Base-by-base conservation (phyloP, 2,888 invertebrate genomes). In the Iselma pallidipennis region DNA sequence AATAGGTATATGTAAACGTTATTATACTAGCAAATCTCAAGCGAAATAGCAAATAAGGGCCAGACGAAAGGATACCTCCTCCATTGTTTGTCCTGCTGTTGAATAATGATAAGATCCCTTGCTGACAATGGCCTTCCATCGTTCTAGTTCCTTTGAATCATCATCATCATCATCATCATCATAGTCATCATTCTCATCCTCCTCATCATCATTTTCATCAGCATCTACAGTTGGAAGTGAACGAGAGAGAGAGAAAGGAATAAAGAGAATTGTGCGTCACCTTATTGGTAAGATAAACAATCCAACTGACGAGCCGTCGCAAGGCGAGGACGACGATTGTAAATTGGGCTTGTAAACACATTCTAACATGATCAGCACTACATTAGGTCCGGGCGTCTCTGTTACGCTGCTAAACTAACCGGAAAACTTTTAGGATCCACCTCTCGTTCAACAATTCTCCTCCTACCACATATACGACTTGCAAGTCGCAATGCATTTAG, bases 291-390 rank as follows among this genome's bases (percentile, higher is more conserved):
- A 80, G 79, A 78, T 71, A 80, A 80, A 80, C 78, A 80, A 71
- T 70, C 73, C 67, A 67, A 71, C 76, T 79, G 78, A 77, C 79
- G 79, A 79, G 75, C 75, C 74, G 76, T 75, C 76, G 75, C 74
- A 75, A 77, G 79, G 77, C 78, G 79, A 79, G 76, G 77, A 77
- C 76, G 69, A 75, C 79, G 79, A 81, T 80, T 81, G 80, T 80
- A 81, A 81, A 81, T 81, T 81, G 80, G 79, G 76, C 79, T 77
- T 78, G 81, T 79, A 81, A 82, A 82, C 81, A 82, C 80, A 82
- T 81, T 81, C 81, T 81, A 82, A 81, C 81, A 81, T 82, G 81
- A 82, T 82, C 82, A 82, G 81, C 80, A 81, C 80, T 80, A 80
- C 80, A 82, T 81, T 82, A 81, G 79, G 79, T 78, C 76, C 77